Evolutionary conservation across 2,113 vertebrate species (phyloP).

Genomic region (Cheilinus undulatus): DNA sequence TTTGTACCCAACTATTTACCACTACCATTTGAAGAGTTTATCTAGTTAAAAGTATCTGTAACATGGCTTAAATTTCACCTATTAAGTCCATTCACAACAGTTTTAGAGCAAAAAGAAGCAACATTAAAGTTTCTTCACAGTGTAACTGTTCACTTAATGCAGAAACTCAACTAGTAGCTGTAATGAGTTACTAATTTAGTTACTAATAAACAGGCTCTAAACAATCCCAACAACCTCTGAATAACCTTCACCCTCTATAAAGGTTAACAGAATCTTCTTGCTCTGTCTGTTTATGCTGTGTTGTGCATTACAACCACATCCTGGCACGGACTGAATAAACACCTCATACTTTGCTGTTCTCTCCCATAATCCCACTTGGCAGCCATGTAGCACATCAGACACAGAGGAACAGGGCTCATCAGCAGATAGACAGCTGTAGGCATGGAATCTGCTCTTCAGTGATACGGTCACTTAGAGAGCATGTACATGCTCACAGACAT

Average conservation of each 20-base stretch:
- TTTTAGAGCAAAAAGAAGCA: too few species aligned
- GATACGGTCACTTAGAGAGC: slow-evolving; percentile 42
- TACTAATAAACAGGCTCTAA: background rate
- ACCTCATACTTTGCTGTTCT: slow-evolving; percentile 66
- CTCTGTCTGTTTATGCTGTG: slow-evolving; percentile 20
- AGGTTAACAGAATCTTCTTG: background rate
- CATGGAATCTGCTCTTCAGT: slow-evolving; percentile 61
- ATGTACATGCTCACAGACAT: slow-evolving; percentile 2
- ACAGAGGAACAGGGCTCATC: slow-evolving; percentile 29
- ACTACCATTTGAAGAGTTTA: too few species aligned
- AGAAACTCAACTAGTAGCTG: too few species aligned
- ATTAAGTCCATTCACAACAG: too few species aligned
- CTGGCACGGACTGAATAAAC: slow-evolving; percentile 58
- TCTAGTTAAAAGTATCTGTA: too few species aligned
- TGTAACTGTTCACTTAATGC: too few species aligned
- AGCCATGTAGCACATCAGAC: slow-evolving; percentile 57
- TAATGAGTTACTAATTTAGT: too few species aligned
- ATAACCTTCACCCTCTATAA: background rate
- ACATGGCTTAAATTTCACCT: too few species aligned
- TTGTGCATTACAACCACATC: slow-evolving; percentile 21
- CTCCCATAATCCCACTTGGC: slow-evolving; percentile 70
- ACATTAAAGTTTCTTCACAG: too few species aligned
- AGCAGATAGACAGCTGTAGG: slow-evolving; percentile 56
- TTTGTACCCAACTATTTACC: too few species aligned
- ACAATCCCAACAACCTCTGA: background rate